Evolutionary conservation across 2,113 vertebrate genomes (phyloP), one percentile per base, ranked within the genome.

Genomic region (Setophaga kirtlandii): DNA sequence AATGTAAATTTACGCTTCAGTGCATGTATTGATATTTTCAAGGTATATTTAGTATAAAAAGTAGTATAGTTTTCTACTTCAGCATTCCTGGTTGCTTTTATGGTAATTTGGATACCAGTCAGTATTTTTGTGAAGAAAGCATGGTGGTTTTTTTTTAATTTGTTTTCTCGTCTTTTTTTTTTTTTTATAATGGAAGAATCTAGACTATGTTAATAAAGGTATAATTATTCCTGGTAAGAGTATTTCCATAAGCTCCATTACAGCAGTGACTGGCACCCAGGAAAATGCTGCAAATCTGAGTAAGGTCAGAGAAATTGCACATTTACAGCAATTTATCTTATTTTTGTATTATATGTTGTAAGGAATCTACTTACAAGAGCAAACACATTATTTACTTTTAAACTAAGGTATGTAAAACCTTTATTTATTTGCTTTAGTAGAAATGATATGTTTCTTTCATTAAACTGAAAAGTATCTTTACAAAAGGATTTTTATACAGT

Each of bases 271-370:
- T 96, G 87, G 46, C 85, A 94, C 73, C 50, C 81, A 88, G 30
- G 31, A 78, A 89, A 97, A 94, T 78, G 80, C 83, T 91, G 56
- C 84, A 56, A 63, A 67, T 93, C n/a, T 74, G 74, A 82, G 88
- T 70, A 95, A 86, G 88, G 68, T 94, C 87, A 93, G 91, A 94
- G 49, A 85, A 96, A 94, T 78, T 47, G 39, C 33, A 52, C 81
- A 68, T 55, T 92, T 88, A 87, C 77, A 96, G 37, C 86, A 76
- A 35, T 90, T 87, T 31, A 25, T 88, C 88, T 70, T 60, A 52
- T 46, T 97, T 78, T 87, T 95, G 13, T 82, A 49, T 71, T 68
- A 27, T 52, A 19, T 78, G 17, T 75, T 70, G 28, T 73, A 85
- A 79, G 60, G 35, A 53, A 10, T 75, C 37, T 70, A 50, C 70